phyloP scores from a whole-genome alignment of 1,140 invertebrate genomes.

The Drosophila tristis region DNA sequence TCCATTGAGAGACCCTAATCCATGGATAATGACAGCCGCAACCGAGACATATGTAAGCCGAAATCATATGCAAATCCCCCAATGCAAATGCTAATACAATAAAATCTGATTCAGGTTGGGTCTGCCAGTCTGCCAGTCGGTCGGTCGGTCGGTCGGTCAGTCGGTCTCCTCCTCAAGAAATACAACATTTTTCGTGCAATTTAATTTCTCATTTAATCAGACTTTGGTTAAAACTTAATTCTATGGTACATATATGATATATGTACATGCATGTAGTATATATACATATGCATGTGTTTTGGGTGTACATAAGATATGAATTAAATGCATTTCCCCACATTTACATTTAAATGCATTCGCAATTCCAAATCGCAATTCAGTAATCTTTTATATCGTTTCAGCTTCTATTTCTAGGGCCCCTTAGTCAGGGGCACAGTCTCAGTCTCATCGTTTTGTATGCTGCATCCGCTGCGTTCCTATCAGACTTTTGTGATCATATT shows the following conservation, averaged over 20 bases:
- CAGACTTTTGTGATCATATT: too few species aligned
- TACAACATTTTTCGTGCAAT: slow-evolving; percentile 7
- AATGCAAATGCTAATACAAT: slow-evolving; percentile 27
- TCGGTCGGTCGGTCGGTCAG: too few species aligned
- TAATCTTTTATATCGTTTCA: too few species aligned
- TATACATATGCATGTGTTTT: not conserved
- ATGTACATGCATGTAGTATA: not conserved
- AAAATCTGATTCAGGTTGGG: not conserved
- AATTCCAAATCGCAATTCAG: too few species aligned
- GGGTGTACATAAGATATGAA: too few species aligned
- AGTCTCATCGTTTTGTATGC: slow-evolving; percentile 47
- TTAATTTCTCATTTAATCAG: slow-evolving; percentile 27
- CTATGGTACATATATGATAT: slow-evolving; percentile 4
- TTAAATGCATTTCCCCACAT: too few species aligned
- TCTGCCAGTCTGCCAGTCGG: too few species aligned
- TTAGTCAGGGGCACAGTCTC: slow-evolving; percentile 3
- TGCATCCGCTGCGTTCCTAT: too few species aligned
- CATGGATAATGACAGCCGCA: not conserved
- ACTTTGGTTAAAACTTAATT: slow-evolving; percentile 32
- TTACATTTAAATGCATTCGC: too few species aligned
- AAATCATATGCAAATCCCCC: slow-evolving; percentile 44
- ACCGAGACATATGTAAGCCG: slow-evolving; percentile 31
- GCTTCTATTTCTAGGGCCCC: too few species aligned
- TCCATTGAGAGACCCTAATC: slow-evolving; percentile 19
- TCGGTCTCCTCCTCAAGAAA: too few species aligned